Percentiles rank a stretch among this genome's conserved stretches.
Conservation (phyloP, 2,113 vertebrate species). For the Neodontobutis hainanensis region DNA sequence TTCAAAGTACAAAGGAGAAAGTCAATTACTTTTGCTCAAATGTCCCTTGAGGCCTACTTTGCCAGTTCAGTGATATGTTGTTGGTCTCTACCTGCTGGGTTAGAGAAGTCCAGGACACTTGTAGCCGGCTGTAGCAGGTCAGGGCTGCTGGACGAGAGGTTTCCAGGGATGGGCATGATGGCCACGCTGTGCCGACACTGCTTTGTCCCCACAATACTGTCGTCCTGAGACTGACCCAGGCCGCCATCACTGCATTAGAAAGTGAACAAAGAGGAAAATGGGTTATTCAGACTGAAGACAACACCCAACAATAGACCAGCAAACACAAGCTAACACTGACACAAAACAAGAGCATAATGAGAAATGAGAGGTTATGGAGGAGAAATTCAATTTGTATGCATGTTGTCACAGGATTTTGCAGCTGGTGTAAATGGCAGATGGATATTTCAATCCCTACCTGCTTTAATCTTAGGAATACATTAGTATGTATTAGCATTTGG, state of each 20-base stretch:
- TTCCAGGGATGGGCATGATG: conserved; percentile 94
- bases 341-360: conserved; percentile 20
- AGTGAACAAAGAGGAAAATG: background rate
- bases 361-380: conserved; percentile 1
- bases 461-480: background rate
- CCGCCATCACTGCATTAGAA: conserved; percentile 84
- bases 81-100: conserved; percentile 85
- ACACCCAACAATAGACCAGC: conserved; percentile 6
- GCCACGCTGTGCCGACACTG: conserved; percentile 94
- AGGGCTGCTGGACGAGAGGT: conserved; percentile 92
- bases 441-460: background rate
- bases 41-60: too few species aligned
- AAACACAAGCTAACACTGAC: background rate
- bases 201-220: conserved; percentile 95
- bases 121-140: conserved; percentile 92
- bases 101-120: conserved; percentile 91
- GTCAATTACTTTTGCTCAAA: too few species aligned
- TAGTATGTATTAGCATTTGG: background rate
- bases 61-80: background rate
- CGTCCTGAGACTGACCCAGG: conserved; percentile 93
- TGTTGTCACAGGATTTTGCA: background rate
- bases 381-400: conserved; percentile 4
- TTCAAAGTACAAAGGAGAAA: too few species aligned
- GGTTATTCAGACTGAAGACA: background rate
- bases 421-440: background rate